Base-by-base conservation (phyloP, 2,888 invertebrate species). In the Cataglyphis rosenhaueri region DNA sequence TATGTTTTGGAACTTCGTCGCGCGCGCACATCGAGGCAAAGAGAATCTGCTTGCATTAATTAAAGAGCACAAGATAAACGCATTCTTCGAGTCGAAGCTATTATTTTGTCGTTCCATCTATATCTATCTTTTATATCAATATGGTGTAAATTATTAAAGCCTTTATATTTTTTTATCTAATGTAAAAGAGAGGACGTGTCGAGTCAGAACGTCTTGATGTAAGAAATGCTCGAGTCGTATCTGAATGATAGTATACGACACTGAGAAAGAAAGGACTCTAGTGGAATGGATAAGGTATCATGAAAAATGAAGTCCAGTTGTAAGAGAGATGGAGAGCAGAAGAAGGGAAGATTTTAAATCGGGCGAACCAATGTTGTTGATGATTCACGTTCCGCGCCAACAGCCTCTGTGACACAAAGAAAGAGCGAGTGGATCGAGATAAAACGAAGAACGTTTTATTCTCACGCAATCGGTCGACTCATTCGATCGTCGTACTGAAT, bases 341-440 rank as follows among this genome's bases (percentile, higher is more conserved):
- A 25, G 44, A 25, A 44, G 32, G 59, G 70, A 70, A 78, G 59
- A 71, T 70, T 79, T 79, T 70, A 79, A 59, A 79, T 79, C 59
- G 59, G 18, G 68, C 52, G 71, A 79, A 59, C 78, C 70, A 59
- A 78, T 68, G 68, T 78, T 70, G 78, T 79, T 79, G 78, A 79
- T 79, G 71, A 79, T 79, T 59, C 71, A 70, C 59, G 68, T 70
- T 44, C 78, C 57, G 38, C 32, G 76, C 57, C 78, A 32, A 70
- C 78, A 70, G 59, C 78, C 70, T 44, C 71, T 61, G 70, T 79
- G 78, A 79, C 71, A 79, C 21, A 35, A 44, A 79, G 59, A 44
- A 70, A 61, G 71, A 59, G 44, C 57, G 57, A 12, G 15, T 38
- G 18, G 71, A n/a, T 48, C 66, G 57, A 70, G 59, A 32, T 79